phyloP scores from a whole-genome alignment of 2,113 vertebrate genomes.

The Pangasianodon gigas region DNA sequence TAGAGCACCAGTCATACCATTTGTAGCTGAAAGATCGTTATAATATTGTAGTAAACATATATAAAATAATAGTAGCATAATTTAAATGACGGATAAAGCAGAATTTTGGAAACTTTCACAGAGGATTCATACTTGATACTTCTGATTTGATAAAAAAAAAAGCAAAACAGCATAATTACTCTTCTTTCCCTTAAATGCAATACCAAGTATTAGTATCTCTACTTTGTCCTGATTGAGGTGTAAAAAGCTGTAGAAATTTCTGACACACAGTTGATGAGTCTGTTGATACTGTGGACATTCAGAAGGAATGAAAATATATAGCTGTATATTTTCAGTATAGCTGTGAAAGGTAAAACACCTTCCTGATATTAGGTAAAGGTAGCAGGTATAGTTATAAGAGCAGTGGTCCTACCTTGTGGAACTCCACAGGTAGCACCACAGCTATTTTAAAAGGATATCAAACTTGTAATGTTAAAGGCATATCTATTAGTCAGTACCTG shows the following conservation, averaged over 20 bases:
- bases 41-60: not conserved
- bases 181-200: not conserved
- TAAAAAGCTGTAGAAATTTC: not conserved
- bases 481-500: constrained; percentile 74
- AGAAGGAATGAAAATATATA: not conserved
- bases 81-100: not conserved
- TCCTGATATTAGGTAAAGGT: not conserved
- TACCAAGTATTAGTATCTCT: not conserved
- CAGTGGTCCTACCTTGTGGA: not conserved
- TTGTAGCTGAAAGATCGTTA: not conserved
- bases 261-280: not conserved
- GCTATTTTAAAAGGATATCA: not conserved
- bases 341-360: not conserved
- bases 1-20: not conserved
- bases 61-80: not conserved
- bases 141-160: not conserved
- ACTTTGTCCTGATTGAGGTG: not conserved
- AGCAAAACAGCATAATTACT: not conserved
- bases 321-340: not conserved
- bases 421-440: not conserved
- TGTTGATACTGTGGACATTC: not conserved
- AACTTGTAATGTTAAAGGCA: not conserved
- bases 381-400: not conserved
- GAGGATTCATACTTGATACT: not conserved
- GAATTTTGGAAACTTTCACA: not conserved